These are phyloP conservation scores for Deroplatys truncata DNA, from an alignment of 2,888 invertebrate species.

Conservation along the genomic window DNA sequence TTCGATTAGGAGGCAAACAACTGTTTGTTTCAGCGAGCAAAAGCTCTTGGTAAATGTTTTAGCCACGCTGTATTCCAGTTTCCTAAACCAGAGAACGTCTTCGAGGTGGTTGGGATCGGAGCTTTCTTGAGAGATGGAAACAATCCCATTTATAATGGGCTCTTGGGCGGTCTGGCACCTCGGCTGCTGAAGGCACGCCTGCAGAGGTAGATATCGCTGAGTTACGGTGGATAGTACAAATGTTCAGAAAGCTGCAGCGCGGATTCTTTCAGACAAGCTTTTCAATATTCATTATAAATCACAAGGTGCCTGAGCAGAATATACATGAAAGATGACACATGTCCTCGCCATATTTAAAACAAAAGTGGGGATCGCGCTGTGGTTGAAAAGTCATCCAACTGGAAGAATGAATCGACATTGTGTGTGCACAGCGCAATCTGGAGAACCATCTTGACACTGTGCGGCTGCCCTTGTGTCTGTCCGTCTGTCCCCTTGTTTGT, in stretches of 20 bases:
- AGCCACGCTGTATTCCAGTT: too few relatives aligned
- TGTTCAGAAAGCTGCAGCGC: background rate
- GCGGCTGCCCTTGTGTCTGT: conserved; percentile 5
- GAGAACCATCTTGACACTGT: conserved; percentile 5
- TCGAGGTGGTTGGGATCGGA: too few relatives aligned
- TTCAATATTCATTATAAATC: background rate
- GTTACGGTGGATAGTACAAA: too few relatives aligned
- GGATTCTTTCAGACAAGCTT: background rate
- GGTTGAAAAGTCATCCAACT: background rate
- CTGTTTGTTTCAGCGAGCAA: too few relatives aligned
- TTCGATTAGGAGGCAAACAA: too few relatives aligned
- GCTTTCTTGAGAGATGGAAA: too few relatives aligned
- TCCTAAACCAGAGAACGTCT: too few relatives aligned
- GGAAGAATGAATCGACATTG: background rate
- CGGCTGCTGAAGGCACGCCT: too few relatives aligned
- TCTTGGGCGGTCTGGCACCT: too few relatives aligned
- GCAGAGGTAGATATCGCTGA: too few relatives aligned
- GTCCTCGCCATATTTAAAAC: background rate
- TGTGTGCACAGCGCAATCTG: background rate
- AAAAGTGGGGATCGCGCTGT: background rate
- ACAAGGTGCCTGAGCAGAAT: background rate
- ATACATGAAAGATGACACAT: background rate
- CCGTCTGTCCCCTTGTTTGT: background rate
- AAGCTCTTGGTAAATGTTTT: too few relatives aligned
- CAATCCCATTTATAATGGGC: too few relatives aligned